These are phyloP conservation scores for Drosophila kepulauana DNA, from an alignment of 1,140 invertebrate species.

Conservation along the genomic window DNA sequence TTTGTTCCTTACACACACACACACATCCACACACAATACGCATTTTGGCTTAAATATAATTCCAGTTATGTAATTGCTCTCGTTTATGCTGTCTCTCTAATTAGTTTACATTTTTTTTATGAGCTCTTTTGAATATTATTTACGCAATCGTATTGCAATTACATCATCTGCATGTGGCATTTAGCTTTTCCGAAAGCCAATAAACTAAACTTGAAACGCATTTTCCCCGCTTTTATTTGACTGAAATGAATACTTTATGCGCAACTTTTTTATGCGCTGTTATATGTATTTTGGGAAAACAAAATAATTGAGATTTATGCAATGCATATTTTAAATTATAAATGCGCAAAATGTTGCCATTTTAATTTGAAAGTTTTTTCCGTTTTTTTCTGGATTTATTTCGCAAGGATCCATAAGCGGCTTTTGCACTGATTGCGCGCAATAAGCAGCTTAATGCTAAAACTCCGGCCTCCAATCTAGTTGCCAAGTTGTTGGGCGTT, in stretches of 20 bases:
- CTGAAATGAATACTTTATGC: conserved; percentile 6
- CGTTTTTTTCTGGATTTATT: conserved; percentile 13
- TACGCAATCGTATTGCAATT: not conserved
- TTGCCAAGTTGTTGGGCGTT: conserved; percentile 7
- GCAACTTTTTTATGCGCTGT: not conserved
- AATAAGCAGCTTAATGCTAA: conserved; percentile 64
- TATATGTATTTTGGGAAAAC: not conserved
- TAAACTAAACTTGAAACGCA: not conserved
- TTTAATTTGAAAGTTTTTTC: conserved; percentile 6
- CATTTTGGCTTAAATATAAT: not conserved
- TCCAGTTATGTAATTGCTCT: conserved; percentile 2
- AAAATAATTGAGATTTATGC: conserved; percentile 13
- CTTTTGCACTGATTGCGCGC: conserved; percentile 56
- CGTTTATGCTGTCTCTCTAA: not conserved
- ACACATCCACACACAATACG: not conserved
- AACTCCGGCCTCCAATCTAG: conserved; percentile 4
- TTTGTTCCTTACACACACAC: not conserved
- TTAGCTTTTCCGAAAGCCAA: conserved; percentile 3
- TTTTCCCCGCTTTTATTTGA: not conserved
- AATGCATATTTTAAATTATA: conserved; percentile 27
- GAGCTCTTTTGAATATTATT: conserved; percentile 28
- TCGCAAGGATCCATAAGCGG: conserved; percentile 34
- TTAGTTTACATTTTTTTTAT: not conserved
- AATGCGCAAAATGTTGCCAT: conserved; percentile 1
- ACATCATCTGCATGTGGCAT: conserved; percentile 2